These are phyloP conservation scores for Eurypyga helias DNA, from an alignment of 2,113 vertebrate species.

Conservation along the genomic window DNA sequence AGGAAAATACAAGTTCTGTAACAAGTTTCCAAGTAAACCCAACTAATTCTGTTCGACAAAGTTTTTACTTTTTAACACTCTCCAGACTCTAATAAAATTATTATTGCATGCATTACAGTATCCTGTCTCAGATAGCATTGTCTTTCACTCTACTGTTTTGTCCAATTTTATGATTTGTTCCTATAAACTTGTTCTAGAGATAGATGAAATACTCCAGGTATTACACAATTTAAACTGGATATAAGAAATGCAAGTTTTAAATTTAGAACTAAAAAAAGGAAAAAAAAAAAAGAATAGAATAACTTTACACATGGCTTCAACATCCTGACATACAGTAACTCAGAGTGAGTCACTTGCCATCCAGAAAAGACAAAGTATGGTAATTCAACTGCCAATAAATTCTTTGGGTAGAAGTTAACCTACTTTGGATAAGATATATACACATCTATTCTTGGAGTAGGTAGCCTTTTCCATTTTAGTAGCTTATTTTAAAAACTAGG, in stretches of 20 bases:
- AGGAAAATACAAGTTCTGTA: conserved; percentile 26
- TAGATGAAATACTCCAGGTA: neutral
- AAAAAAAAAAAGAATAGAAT: neutral
- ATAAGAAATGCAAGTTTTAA: neutral
- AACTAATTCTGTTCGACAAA: conserved; percentile 51
- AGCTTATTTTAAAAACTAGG: conserved; percentile 20
- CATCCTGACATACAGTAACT: conserved; percentile 6
- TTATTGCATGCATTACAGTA: conserved; percentile 4
- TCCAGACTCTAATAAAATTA: conserved; percentile 13
- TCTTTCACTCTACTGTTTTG: conserved; percentile 30
- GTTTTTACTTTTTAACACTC: conserved; percentile 45
- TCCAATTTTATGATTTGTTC: neutral
- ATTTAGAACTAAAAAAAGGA: neutral
- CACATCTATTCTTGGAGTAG: neutral
- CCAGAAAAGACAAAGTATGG: neutral
- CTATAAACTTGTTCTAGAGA: conserved; percentile 2
- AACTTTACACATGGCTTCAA: neutral
- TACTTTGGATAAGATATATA: conserved; percentile 12
- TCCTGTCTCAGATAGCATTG: conserved; percentile 36
- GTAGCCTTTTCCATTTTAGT: neutral
- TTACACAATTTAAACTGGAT: neutral
- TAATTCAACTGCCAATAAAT: neutral
- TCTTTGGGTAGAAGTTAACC: neutral
- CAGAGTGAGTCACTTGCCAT: conserved; percentile 38
- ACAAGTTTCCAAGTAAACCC: conserved; percentile 34